Evolutionary conservation across 2,113 vertebrate species (phyloP).

Genomic region (Condylura cristata): DNA sequence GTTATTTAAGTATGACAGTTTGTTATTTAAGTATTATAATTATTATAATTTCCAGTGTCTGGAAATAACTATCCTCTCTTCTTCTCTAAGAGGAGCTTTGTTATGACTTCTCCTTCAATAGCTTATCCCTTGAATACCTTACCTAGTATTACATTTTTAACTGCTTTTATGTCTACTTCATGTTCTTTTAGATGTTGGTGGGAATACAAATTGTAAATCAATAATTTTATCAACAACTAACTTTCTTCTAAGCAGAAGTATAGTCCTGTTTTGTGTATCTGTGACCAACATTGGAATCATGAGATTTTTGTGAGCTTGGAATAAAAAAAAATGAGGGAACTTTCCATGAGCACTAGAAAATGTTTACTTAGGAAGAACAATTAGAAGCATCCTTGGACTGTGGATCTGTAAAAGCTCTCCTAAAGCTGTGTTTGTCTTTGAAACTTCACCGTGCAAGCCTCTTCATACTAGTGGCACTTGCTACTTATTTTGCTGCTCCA

Average conservation of each 20-base stretch:
- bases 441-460: not conserved
- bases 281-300: not conserved
- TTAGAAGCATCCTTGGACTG: not conserved
- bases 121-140: not conserved
- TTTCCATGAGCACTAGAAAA: not conserved
- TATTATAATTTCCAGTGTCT: not conserved
- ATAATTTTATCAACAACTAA: not conserved
- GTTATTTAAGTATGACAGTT: not conserved
- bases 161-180: not conserved
- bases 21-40: not conserved
- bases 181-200: not conserved
- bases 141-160: not conserved
- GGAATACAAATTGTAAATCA: not conserved
- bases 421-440: not conserved
- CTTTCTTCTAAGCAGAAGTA: not conserved
- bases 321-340: not conserved
- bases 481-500: not conserved
- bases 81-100: not conserved
- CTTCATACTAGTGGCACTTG: not conserved
- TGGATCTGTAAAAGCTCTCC: not conserved
- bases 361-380: not conserved
- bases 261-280: not conserved
- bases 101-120: not conserved
- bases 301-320: not conserved
- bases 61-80: not conserved